Evolutionary conservation across 2,888 invertebrate species (phyloP), one percentile per base, ranked within the genome.

Genomic region (Gari tellinella): DNA sequence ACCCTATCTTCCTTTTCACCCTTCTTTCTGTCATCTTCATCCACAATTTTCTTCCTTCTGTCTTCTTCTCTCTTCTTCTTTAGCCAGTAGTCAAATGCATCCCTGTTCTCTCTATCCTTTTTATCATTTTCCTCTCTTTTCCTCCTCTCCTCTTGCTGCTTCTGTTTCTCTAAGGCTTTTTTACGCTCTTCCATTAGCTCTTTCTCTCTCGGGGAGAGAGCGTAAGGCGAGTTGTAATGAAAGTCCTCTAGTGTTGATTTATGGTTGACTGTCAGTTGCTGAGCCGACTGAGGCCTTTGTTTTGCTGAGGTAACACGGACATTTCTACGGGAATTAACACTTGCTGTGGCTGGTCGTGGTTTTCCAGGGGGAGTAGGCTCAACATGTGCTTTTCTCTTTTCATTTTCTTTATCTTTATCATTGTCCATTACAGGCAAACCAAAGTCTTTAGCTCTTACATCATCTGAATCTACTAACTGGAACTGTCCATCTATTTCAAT

Each of bases 401-500:
- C 69, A 53, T 79, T 72, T 61, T 77, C 76, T 41, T 78, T 75
- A 48, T 72, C 67, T 31, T 72, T 75, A 51, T 79, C 80, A 43
- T 51, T 63, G 45, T 74, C 72, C 55, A 76, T 61, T 23, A 62
- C 53, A 25, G 80, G 5, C 10, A 31, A 57, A 67, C 77, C 77
- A 58, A 80, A 68, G 60, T 84, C 84, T 37, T 80, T 76, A 2
- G 90, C 86, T n/a, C 82, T 76, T 45, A 90, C 79, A 56, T 90
- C 90, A 55, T 86, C 84, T n/a, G 82, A 74, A 66, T 77, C 86
- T 5, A 91, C 80, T 14, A 89, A 72, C 64, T 89, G 85, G 85
- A 90, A 91, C 58, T 87, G 87, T 31, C 90, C 91, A 64, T 88
- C 89, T 49, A 86, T 65, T 79, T 91, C 90, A 5, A 91, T 84